Base-by-base conservation (phyloP, 2,888 invertebrate genomes). In the Taenaris catops region DNA sequence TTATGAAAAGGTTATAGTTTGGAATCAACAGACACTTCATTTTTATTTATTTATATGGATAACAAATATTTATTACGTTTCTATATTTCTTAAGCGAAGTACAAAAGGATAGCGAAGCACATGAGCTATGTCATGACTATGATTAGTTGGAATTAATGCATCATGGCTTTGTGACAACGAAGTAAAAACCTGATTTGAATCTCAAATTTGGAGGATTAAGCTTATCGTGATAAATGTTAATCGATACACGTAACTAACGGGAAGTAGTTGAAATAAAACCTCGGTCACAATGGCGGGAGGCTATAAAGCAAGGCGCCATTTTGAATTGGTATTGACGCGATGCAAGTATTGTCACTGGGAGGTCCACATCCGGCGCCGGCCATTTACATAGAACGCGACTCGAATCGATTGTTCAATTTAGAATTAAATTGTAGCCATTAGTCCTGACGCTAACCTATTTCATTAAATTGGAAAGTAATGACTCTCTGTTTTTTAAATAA, bases 301-400 rank as follows among this genome's bases (percentile, higher is more conserved):
- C 38, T 45, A 75, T 78, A 78, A 73, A 71, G 56, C 59, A 59
- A 50, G 79, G 81, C 86, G 84, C 86, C 86, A 81, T 84, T 69
- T 81, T 78, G 80, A 62, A 75, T 74, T 62, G 50, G 62, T 64
- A 70, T 72, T 72, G 74, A 71, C 71, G 64, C 61, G 63, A 67
- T 67, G 70, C 69, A 66, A 61, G 58, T 63, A 64, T 63, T 71
- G 74, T 67, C 63, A 53, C 64, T 78, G 84, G 80, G 81, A 75
- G 84, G 84, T 83, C 75, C 67, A 55, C 63, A 71, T 83, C 84
- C 84, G 84, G 86, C 86, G 86, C 84, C 84, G 71, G 66, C 52
- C 79, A 83, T 84, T 81, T 79, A 71, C 80, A 81, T 83, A 60
- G 58, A 50, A 80, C 84, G 79, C 71, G 76, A 62, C 62, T 37